Evolutionary conservation across 1,140 invertebrate genomes (phyloP), one percentile per base, ranked within the genome.

Genomic region (Tetragonula clypearis): DNA sequence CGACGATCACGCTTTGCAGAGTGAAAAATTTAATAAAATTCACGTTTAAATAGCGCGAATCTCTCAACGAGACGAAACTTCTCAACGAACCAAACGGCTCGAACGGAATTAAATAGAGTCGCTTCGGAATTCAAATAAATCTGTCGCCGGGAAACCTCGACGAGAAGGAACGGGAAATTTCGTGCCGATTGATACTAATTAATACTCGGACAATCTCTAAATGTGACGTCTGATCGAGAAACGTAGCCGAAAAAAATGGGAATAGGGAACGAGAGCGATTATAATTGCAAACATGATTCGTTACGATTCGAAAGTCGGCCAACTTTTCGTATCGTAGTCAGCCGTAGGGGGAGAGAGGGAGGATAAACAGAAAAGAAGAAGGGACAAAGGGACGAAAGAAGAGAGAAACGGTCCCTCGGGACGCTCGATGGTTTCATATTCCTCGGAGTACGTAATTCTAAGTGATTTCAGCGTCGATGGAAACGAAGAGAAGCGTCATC

Each of bases 341-440:
- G 85, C 62, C 6, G 41, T 5, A 75, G n/a, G 19, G 26, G 26
- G 5, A 12, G 23, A 6, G 2, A 6, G 11, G 5, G 21, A 23
- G 30, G 26, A 1, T n/a, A 76, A 60, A n/a, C 19, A 62, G 14
- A 26, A n/a, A 56, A 23, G 26, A 62, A 30, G 11, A 1, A 23
- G 14, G 49, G 71, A n/a, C 41, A 2, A 8, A 58, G 0, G 58
- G 17, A 12, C 0, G 21, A 11, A 23, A 2, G 23, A 60, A 4
- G 60, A 58, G 15, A 26, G 19, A 41, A 35, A 56, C 80, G 30
- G 79, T 83, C 86, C 87, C 75, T 91, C 85, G 85, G 74, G 89
- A 90, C 90, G 91, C 87, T 77, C 76, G 76, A 60, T 87, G 87
- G 89, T 92, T 92, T 92, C 90, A 90, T 91, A 91, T 92, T 90